Percentiles rank a stretch among this genome's conserved stretches.
Evolutionary conservation across 2,113 vertebrate species (phyloP).

Genomic region (Phainopepla nitens): DNA sequence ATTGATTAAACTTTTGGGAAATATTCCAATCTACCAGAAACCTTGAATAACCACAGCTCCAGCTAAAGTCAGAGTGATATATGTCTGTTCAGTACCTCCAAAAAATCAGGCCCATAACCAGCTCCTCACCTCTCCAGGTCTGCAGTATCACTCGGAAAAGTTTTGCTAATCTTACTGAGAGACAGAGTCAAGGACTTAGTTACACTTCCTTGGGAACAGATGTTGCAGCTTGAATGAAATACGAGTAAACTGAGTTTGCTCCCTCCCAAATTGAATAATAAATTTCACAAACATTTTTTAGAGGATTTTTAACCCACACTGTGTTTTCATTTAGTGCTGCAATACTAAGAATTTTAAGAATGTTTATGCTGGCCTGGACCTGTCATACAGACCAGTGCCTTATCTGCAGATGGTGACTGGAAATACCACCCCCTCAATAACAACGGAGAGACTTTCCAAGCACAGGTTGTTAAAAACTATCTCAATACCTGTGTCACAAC

Average conservation of each 20-base stretch:
- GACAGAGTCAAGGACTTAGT: background rate
- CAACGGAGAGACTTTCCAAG: background rate
- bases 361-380: background rate
- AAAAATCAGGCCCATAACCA: background rate
- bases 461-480: background rate
- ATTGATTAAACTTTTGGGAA: background rate
- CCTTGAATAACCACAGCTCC: background rate
- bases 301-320: background rate
- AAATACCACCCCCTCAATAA: background rate
- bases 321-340: background rate
- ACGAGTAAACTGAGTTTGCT: background rate
- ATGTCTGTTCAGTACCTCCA: background rate
- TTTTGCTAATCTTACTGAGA: background rate
- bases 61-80: background rate
- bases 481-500: background rate
- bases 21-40: background rate
- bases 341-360: background rate
- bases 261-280: background rate
- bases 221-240: background rate
- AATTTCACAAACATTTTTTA: background rate
- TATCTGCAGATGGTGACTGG: background rate
- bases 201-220: background rate
- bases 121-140: background rate
- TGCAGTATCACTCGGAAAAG: background rate
- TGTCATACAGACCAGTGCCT: background rate